phyloP scores from a whole-genome alignment of 2,888 invertebrate species.

The Drosophila hamatofila region DNA sequence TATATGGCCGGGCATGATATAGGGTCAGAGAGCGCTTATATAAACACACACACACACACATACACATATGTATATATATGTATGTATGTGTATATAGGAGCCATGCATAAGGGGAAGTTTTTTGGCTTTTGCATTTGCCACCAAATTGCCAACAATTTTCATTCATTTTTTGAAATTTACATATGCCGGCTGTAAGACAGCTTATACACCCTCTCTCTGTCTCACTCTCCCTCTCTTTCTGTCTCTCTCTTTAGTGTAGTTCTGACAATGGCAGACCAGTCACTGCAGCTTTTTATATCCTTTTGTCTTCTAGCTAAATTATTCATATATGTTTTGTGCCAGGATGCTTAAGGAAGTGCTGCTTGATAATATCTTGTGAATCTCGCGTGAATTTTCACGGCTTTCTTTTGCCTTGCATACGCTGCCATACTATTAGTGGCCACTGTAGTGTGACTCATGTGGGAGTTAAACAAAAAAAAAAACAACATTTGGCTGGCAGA shows the following conservation, averaged over 20 bases:
- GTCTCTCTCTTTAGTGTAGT: neutral
- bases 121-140: conserved; percentile 64
- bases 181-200: conserved; percentile 61
- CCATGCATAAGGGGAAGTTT: neutral
- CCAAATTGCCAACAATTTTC: conserved; percentile 81
- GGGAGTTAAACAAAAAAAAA: neutral
- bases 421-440: conserved; percentile 6
- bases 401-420: conserved; percentile 1
- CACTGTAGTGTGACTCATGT: conserved; percentile 6
- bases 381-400: conserved; percentile 47
- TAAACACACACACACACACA: neutral
- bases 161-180: conserved; percentile 78
- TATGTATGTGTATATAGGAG: neutral
- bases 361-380: conserved; percentile 48
- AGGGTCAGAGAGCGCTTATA: neutral
- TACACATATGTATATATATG: neutral
- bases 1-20: conserved; percentile 22
- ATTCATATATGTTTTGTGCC: conserved; percentile 58
- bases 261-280: conserved; percentile 39
- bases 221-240: neutral
- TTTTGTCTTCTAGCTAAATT: conserved; percentile 57
- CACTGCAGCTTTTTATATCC: conserved; percentile 53
- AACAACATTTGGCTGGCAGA: neutral
- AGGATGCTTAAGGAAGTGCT: conserved; percentile 21
- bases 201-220: conserved; percentile 9